Conservation (phyloP, 2,797 vertebrate species). For the Hydrolagus colliei region DNA sequence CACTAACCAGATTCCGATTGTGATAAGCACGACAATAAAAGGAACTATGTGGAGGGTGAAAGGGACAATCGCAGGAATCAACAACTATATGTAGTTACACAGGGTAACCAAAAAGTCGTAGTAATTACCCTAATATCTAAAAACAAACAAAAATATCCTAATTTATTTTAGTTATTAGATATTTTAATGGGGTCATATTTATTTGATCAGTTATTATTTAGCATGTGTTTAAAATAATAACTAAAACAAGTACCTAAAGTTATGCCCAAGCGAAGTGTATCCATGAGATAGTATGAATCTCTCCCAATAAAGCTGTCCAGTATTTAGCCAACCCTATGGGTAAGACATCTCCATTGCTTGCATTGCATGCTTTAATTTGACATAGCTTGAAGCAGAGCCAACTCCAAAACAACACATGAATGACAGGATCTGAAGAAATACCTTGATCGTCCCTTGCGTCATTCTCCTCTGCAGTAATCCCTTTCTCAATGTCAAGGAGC, state of each 20-base stretch:
- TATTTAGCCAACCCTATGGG: too few species aligned
- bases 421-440: constrained; percentile 41
- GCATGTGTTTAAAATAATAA: background rate
- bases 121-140: too few species aligned
- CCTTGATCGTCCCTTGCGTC: constrained; percentile 85
- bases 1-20: too few species aligned
- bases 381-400: background rate
- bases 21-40: too few species aligned
- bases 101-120: too few species aligned
- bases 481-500: constrained; percentile 83
- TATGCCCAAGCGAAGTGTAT: too few species aligned
- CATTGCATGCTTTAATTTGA: background rate
- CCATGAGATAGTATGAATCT: background rate
- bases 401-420: background rate
- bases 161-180: background rate
- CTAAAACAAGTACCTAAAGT: background rate
- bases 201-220: background rate
- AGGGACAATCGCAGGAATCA: too few species aligned
- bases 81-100: too few species aligned
- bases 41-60: too few species aligned
- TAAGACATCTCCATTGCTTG: background rate
- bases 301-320: background rate
- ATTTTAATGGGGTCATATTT: background rate
- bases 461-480: constrained; percentile 76
- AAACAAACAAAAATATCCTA: background rate